Conservation (phyloP, 2,113 vertebrate species). For the Ammodramus savannarum region DNA sequence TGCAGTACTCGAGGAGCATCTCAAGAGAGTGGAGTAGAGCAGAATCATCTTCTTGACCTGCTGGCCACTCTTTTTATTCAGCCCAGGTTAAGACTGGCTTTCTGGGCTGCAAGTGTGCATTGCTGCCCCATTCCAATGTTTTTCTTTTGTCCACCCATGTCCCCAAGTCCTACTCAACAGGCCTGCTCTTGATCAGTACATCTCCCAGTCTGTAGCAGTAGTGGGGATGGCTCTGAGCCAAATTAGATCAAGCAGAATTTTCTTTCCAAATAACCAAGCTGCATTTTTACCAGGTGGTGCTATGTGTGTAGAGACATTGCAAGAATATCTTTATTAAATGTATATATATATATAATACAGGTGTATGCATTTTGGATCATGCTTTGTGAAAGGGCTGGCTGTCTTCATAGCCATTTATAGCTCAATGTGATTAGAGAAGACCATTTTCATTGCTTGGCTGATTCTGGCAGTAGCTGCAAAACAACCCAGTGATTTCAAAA, state of each 20-base stretch:
- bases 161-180: not conserved
- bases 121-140: not conserved
- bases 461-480: not conserved
- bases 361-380: not conserved
- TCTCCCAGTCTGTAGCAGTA: accelerated
- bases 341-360: not conserved
- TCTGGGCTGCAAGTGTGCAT: not conserved
- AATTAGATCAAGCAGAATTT: not conserved
- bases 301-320: too few relatives aligned
- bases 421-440: not conserved
- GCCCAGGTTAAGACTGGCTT: not conserved
- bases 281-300: not conserved
- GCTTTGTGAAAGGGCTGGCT: not conserved
- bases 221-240: not conserved
- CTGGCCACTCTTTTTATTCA: not conserved
- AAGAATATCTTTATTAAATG: not conserved
- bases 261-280: not conserved
- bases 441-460: not conserved
- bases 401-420: not conserved
- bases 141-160: not conserved
- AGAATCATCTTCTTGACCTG: not conserved
- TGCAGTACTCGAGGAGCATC: not conserved
- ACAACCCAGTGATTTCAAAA: not conserved
- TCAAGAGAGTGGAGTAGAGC: not conserved
- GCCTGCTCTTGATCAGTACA: not conserved